Evolutionary conservation across 2,888 invertebrate genomes (phyloP), one percentile per base, ranked within the genome.

Genomic region (Cenopis cana): DNA sequence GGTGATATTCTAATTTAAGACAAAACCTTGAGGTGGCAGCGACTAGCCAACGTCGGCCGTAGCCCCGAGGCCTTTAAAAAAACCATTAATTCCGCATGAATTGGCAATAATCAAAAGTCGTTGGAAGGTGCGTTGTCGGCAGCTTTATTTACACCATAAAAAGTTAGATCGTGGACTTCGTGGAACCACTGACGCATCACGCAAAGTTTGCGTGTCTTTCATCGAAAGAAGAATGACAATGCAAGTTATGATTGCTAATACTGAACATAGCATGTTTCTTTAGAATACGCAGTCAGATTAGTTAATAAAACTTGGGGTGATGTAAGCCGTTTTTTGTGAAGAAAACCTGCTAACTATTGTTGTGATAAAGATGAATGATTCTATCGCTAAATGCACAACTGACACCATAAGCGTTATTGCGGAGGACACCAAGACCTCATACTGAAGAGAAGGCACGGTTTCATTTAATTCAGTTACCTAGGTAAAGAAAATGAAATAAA

Each of bases 1-100:
- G 33, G 14, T 14, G 50, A 41, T 41, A 67, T 61, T 50, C 66
- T 71, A 61, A 67, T 71, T 56, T 65, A 12, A 59, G 38, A 70
- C 65, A 59, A 59, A 52, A 54, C 54, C 59, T 60, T 20, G 41
- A 55, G 14, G 41, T 41, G 14, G 64, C 24, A 24, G 56, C 18
- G 36, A 50, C 33, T 70, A 59, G 20, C 65, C 65, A 50, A 36
- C 29, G n/a, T 11, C 54, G 70, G 66, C 69, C 33, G 60, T 59
- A 73, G 65, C 55, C 67, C 69, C 59, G 69, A 76, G 72, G 70
- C 76, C 76, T 76, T 78, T 72, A 78, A 76, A 81, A 78, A 76
- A 77, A 68, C 69, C 79, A 79, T 85, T 83, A 82, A 81, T 81
- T 79, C 79, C 77, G 76, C 77, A 73, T 81, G 83, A 86, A 82